phyloP scores from a whole-genome alignment of 2,797 vertebrate species.

The Crenuchus spilurus region DNA sequence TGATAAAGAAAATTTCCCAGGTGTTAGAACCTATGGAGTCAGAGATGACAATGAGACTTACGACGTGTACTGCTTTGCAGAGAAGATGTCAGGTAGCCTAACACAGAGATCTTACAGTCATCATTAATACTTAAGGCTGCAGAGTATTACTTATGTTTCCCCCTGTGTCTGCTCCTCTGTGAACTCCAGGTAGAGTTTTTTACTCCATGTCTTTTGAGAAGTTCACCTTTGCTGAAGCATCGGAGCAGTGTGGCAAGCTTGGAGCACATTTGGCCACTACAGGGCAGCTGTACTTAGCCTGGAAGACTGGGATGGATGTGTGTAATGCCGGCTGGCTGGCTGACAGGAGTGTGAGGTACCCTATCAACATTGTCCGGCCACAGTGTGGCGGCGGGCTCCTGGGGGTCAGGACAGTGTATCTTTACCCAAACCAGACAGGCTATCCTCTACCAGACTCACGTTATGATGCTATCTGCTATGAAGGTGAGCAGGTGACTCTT shows the following conservation, averaged over 20 bases:
- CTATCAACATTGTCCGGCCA: slow-evolving; percentile 89
- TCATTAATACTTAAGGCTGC: background rate
- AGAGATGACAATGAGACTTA: slow-evolving; percentile 94
- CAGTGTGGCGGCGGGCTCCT: slow-evolving; percentile 93
- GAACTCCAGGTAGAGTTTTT: slow-evolving; percentile 87
- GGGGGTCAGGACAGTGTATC: slow-evolving; percentile 92
- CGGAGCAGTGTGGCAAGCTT: slow-evolving; percentile 85
- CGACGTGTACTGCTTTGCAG: slow-evolving; percentile 97
- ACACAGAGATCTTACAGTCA: background rate
- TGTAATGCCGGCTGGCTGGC: slow-evolving; percentile 95
- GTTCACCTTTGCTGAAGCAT: slow-evolving; percentile 91
- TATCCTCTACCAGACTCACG: slow-evolving; percentile 88
- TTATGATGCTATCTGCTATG: slow-evolving; percentile 93
- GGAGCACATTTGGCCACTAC: slow-evolving; percentile 90
- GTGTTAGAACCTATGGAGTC: slow-evolving; percentile 94
- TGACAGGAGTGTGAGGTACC: slow-evolving; percentile 93
- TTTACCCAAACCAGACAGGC: slow-evolving; percentile 90
- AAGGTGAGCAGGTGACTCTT: slow-evolving; percentile 72
- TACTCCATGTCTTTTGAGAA: slow-evolving; percentile 88
- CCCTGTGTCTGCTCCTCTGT: slow-evolving; percentile 36
- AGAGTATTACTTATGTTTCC: background rate
- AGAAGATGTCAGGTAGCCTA: slow-evolving; percentile 95
- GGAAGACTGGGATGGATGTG: slow-evolving; percentile 92
- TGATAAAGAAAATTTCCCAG: slow-evolving; percentile 92
- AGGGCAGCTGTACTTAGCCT: slow-evolving; percentile 92